A percentile compares a stretch with the other conserved stretches of the same genome.
phyloP scores from a whole-genome alignment of 2,797 vertebrate species.

The Argya squamiceps region DNA sequence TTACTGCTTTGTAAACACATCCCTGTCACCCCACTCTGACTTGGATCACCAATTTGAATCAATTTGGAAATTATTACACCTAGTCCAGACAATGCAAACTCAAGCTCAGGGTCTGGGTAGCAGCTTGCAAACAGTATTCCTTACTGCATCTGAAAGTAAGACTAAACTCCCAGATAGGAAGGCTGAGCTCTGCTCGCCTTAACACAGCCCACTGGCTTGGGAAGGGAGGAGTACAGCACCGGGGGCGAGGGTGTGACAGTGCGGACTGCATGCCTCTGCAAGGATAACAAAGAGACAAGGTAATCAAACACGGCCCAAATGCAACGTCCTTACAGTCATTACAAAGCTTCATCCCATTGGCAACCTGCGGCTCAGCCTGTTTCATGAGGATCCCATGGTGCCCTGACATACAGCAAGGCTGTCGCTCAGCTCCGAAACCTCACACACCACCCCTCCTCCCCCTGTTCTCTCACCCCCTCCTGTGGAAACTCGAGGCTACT shows the following conservation, averaged over 20 bases:
- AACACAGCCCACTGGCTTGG: background rate
- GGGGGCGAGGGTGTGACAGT: rapidly evolving
- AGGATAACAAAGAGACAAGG: background rate
- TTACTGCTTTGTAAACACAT: background rate
- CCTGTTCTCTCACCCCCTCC: background rate
- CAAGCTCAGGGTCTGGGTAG: rapidly evolving
- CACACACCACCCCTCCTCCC: background rate
- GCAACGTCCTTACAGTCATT: background rate
- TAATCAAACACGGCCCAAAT: background rate
- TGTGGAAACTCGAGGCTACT: background rate
- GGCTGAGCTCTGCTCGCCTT: background rate
- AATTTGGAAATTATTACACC: background rate
- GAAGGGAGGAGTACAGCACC: background rate
- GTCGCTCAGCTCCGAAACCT: background rate
- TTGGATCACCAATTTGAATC: background rate
- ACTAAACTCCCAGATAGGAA: background rate
- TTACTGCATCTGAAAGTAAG: background rate
- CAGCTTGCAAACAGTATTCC: background rate
- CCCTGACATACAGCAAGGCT: background rate
- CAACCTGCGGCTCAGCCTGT: background rate
- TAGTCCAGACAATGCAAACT: background rate
- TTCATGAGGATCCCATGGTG: rapidly evolving
- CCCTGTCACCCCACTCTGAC: background rate
- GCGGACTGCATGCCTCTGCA: background rate
- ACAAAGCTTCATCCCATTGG: background rate